Conservation (phyloP, 2,113 vertebrate species). For the Arothron firmamentum region DNA sequence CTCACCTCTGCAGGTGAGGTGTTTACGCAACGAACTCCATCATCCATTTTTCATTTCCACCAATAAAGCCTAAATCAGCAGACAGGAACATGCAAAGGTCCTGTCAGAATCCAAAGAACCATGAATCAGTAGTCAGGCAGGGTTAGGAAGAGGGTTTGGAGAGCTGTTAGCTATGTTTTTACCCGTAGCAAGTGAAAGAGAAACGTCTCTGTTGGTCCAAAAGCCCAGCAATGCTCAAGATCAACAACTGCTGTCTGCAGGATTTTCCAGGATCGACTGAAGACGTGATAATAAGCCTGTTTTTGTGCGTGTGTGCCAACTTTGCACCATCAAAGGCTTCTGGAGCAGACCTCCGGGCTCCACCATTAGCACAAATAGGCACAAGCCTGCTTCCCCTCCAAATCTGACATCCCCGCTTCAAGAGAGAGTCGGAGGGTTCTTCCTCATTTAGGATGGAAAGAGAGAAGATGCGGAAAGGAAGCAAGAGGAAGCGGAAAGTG, state of each 20-base stretch:
- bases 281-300: conserved; percentile 48
- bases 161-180: too few relatives aligned
- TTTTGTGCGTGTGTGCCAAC: conserved; percentile 17
- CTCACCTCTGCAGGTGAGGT: too few relatives aligned
- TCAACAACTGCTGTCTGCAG: conserved; percentile 30
- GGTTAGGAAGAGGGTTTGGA: too few relatives aligned
- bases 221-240: background rate
- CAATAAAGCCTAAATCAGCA: too few relatives aligned
- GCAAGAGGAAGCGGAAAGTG: conserved; percentile 32
- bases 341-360: conserved; percentile 29
- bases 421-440: conserved; percentile 55
- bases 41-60: too few relatives aligned
- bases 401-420: conserved; percentile 51
- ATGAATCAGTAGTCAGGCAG: too few relatives aligned
- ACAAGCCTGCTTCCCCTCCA: conserved; percentile 48
- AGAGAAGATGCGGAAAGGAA: conserved; percentile 39
- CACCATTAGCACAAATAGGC: conserved; percentile 29
- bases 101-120: too few relatives aligned
- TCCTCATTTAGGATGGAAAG: conserved; percentile 48
- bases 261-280: conserved; percentile 34
- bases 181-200: background rate
- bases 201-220: background rate
- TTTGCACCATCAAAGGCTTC: conserved; percentile 51
- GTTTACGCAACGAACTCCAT: too few relatives aligned
- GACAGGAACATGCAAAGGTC: too few relatives aligned